A percentile compares a stretch with the other conserved stretches of the same genome.
Conservation (phyloP, 2,113 vertebrate genomes). For the Platysternon megacephalum region DNA sequence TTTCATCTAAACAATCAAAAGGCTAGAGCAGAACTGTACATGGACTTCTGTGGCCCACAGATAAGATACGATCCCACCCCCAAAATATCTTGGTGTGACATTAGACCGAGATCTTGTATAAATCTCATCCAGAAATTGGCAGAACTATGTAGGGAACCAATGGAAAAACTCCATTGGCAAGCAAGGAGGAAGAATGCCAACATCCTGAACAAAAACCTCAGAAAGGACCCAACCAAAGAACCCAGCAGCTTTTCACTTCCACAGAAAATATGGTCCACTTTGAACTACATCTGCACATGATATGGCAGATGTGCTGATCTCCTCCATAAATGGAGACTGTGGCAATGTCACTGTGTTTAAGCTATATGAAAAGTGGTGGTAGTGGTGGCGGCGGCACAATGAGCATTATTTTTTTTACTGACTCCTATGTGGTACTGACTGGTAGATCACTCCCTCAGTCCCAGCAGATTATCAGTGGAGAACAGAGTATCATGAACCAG, state of each 20-base stretch:
- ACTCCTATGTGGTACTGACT: not conserved
- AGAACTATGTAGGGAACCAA: not conserved
- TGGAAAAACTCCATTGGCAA: not conserved
- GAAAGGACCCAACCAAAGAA: not conserved
- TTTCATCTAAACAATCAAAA: not conserved
- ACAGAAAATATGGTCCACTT: not conserved
- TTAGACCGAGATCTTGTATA: not conserved
- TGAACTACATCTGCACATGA: not conserved
- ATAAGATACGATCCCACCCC: not conserved
- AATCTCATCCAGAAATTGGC: not conserved
- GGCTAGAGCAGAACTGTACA: not conserved
- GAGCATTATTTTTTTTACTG: not conserved
- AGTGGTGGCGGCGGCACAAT: not conserved
- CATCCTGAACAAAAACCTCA: not conserved
- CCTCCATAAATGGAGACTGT: not conserved
- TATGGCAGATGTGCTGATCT: not conserved
- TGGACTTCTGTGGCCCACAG: not conserved
- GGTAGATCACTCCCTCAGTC: not conserved
- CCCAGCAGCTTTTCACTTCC: not conserved
- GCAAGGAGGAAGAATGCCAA: not conserved
- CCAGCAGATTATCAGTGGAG: not conserved
- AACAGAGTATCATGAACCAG: not conserved
- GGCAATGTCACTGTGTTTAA: not conserved
- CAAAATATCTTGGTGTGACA: not conserved
- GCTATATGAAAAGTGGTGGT: not conserved